Conservation (phyloP, 2,113 vertebrate species). For the Dromas ardeola region DNA sequence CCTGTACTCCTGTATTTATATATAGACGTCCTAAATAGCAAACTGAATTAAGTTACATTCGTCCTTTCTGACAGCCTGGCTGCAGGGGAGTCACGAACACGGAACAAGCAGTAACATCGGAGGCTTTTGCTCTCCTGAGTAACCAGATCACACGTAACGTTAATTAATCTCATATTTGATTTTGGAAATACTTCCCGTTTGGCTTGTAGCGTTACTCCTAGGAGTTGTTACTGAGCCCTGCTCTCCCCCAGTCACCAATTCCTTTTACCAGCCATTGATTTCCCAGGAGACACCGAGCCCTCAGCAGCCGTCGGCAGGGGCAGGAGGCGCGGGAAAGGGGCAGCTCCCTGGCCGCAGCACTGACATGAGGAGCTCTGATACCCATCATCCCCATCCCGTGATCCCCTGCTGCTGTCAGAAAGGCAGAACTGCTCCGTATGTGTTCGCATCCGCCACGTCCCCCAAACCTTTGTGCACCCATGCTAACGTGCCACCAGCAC, state of each 20-base stretch:
- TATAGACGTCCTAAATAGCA: not conserved
- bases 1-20: not conserved
- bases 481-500: not conserved
- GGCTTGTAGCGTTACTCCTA: not conserved
- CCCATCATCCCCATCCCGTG: not conserved
- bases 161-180: not conserved
- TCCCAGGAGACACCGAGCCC: not conserved
- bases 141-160: fast-evolving
- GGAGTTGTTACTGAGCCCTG: not conserved
- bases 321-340: not conserved
- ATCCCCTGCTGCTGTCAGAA: not conserved
- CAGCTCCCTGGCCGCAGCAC: no score
- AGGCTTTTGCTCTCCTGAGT: not conserved
- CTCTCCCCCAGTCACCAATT: not conserved
- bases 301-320: no score
- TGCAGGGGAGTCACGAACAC: fast-evolving
- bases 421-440: not conserved
- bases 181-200: not conserved
- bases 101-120: not conserved
- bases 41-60: not conserved
- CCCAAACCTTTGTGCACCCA: not conserved
- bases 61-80: not conserved
- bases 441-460: not conserved
- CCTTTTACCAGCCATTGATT: not conserved
- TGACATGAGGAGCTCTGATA: fast-evolving